These are phyloP conservation scores for Caenorhabditis auriculariae DNA, from an alignment of 2,888 invertebrate genomes.

Conservation along the genomic window DNA sequence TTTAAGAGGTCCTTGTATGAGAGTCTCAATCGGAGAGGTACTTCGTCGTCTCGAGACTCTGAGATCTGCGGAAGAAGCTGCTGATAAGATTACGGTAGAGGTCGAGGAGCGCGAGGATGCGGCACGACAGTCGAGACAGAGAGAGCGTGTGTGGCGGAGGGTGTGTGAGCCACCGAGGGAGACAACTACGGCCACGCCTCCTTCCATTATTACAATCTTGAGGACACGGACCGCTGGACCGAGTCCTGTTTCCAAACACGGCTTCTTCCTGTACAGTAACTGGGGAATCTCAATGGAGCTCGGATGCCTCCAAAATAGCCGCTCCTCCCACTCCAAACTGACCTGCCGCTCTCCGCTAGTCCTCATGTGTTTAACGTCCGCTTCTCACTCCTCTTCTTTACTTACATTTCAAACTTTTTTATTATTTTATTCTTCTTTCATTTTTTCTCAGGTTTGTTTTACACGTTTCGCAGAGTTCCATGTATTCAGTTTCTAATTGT, in stretches of 20 bases:
- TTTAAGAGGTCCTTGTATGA: too few species aligned
- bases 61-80: too few species aligned
- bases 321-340: conserved; percentile 22
- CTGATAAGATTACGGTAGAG: too few species aligned
- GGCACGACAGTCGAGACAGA: too few species aligned
- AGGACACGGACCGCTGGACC: conserved; percentile 26
- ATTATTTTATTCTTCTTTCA: too few species aligned
- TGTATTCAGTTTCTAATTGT: neutral
- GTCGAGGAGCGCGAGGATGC: too few species aligned
- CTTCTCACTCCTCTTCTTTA: conserved; percentile 2
- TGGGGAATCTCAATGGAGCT: neutral
- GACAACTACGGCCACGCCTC: conserved; percentile 39
- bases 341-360: conserved; percentile 21
- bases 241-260: conserved; percentile 4
- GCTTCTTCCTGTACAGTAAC: conserved; percentile 6
- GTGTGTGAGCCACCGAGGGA: too few species aligned
- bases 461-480: too few species aligned
- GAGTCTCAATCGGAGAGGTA: too few species aligned
- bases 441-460: too few species aligned
- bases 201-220: conserved; percentile 46
- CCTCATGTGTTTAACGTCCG: conserved; percentile 16
- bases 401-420: conserved; percentile 1
- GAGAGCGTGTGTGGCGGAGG: too few species aligned
- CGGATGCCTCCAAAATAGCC: conserved; percentile 15
- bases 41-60: too few species aligned